Conservation (phyloP, 2,797 vertebrate species). For the Amphiprion clarkii region DNA sequence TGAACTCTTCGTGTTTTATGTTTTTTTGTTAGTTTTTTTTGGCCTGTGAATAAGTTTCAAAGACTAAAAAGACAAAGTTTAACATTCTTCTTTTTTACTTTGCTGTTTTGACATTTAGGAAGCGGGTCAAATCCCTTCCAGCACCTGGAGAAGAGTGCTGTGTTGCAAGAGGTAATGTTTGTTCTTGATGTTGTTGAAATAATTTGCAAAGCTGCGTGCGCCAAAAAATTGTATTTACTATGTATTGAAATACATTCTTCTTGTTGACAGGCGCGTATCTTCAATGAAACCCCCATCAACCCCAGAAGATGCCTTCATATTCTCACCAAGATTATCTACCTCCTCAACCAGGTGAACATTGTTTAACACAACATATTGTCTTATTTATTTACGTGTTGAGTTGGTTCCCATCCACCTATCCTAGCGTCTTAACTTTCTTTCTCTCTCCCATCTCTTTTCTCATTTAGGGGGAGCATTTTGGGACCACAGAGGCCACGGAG, state of each 20-base stretch:
- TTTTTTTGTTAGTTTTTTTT: no score
- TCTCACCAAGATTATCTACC: constrained; percentile 98
- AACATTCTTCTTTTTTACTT: no score
- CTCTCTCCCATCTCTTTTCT: neutral
- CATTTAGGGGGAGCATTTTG: constrained; percentile 94
- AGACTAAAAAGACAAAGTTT: no score
- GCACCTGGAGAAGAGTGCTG: constrained; percentile 97
- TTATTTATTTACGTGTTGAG: neutral
- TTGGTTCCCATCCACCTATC: neutral
- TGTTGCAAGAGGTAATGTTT: constrained; percentile 93
- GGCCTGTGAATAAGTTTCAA: no score
- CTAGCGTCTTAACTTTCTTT: neutral
- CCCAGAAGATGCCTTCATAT: constrained; percentile 98
- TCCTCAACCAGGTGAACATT: constrained; percentile 93
- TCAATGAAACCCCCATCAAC: constrained; percentile 98
- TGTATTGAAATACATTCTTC: neutral
- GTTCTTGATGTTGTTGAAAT: neutral
- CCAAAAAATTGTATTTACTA: no score
- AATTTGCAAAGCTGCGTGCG: no score
- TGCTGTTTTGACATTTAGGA: constrained; percentile 80
- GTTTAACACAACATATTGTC: neutral
- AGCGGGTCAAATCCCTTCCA: constrained; percentile 98
- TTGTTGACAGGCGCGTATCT: constrained; percentile 91
- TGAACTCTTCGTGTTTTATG: neutral
- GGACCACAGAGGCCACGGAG: constrained; percentile 96